A percentile compares a stretch with the other conserved stretches of the same genome.
phyloP scores from a whole-genome alignment of 2,888 invertebrate genomes.

The Loripinus fragilis region DNA sequence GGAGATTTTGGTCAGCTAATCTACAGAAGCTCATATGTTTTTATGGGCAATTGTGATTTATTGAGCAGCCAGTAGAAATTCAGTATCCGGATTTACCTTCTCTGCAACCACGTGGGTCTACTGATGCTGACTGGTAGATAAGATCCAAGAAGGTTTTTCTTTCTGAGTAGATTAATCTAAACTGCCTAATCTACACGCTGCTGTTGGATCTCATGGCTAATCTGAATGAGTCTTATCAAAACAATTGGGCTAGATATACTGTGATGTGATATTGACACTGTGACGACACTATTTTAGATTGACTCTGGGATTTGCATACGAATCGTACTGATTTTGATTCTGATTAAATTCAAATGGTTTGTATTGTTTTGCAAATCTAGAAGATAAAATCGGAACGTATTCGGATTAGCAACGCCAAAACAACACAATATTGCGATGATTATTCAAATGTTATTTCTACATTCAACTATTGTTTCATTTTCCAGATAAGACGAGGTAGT shows the following conservation, averaged over 20 bases:
- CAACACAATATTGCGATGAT: conserved; percentile 13
- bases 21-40: not conserved
- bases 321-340: conserved; percentile 10
- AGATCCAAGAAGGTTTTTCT: conserved; percentile 16
- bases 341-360: conserved; percentile 8
- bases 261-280: not conserved
- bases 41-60: conserved; percentile 15
- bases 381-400: not conserved
- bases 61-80: conserved; percentile 17
- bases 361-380: conserved; percentile 7
- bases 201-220: conserved; percentile 1
- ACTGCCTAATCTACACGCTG: conserved; percentile 23
- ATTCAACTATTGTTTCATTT: not conserved
- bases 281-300: not conserved
- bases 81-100: conserved; percentile 15
- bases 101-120: conserved; percentile 7
- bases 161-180: conserved; percentile 25
- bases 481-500: not conserved
- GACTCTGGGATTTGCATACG: conserved; percentile 1
- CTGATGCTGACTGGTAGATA: conserved; percentile 10
- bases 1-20: conserved; percentile 13
- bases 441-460: conserved; percentile 7
- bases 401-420: conserved; percentile 10
- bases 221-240: conserved; percentile 20
- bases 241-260: conserved; percentile 20